These are phyloP conservation scores for Hirtodrosophila duncani DNA, from an alignment of 2,888 invertebrate genomes.

Conservation along the genomic window DNA sequence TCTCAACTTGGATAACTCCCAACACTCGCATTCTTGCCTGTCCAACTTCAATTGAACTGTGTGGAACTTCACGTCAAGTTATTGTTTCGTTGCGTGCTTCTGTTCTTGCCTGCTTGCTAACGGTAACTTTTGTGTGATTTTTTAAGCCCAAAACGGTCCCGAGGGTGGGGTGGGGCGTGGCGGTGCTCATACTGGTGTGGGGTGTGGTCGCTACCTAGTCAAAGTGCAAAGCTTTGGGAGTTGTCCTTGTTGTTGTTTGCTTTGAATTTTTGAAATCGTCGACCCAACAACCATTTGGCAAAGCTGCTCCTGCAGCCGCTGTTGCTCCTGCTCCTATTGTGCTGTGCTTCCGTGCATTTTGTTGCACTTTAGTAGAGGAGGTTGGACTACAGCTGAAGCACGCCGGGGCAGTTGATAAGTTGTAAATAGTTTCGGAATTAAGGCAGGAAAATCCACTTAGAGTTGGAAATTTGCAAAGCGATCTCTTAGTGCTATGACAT, in stretches of 20 bases:
- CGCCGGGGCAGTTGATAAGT: conserved; percentile 29
- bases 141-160: conserved; percentile 36
- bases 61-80: conserved; percentile 13
- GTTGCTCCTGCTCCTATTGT: conserved; percentile 23
- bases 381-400: too few species aligned
- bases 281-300: conserved; percentile 52
- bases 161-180: too few species aligned
- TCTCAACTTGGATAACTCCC: too few species aligned
- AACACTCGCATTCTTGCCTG: too few species aligned
- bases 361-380: conserved; percentile 47
- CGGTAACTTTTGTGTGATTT: conserved; percentile 49
- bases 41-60: conserved; percentile 24
- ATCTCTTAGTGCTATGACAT: too few species aligned
- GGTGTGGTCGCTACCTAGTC: conserved; percentile 14
- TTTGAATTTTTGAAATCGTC: conserved; percentile 62
- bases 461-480: too few species aligned
- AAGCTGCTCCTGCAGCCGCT: conserved; percentile 43
- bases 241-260: conserved; percentile 41
- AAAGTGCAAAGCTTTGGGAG: conserved; percentile 26
- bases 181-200: too few species aligned
- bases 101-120: conserved; percentile 7
- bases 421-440: not conserved
- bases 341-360: conserved; percentile 54
- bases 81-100: conserved; percentile 35
- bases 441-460: conserved; percentile 13